Evolutionary conservation across 2,888 invertebrate species (phyloP), one percentile per base, ranked within the genome.

Genomic region (Eupithecia exiguata): DNA sequence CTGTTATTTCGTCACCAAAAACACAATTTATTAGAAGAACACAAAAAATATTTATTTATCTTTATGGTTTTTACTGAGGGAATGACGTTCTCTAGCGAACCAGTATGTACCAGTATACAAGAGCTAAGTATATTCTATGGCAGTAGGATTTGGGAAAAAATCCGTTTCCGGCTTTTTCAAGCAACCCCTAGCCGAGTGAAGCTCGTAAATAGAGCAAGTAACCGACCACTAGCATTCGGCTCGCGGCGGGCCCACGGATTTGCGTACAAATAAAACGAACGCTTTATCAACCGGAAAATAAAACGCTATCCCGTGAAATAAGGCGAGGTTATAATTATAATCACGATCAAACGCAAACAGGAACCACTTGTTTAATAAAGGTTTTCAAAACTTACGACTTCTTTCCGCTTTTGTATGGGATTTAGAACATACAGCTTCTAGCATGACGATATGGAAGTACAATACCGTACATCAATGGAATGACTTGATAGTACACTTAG

Each of bases 201-300:
- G 87, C 81, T 87, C 89, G 89, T 92, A 92, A 92, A 92, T 91
- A 86, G 88, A 84, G 88, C 86, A 90, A 90, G 89, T 86, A 88
- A 89, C 89, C 88, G 89, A 89, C 89, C 90, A 88, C 84, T 86
- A 83, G 85, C 84, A 84, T 82, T 86, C 84, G 87, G 85, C 81
- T 84, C 86, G 84, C 86, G 84, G 83, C 86, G 85, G 85, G 80
- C 84, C 85, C 87, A 88, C 86, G 87, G 88, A 93, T 93, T 92
- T 92, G 92, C 91, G 89, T 91, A 89, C 88, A 89, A 91, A 92
- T 92, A 92, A 92, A 92, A 89, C 84, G 86, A 83, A 80, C 85
- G 88, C 85, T 92, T 90, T 91, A 88, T 90, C 89, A 89, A 87
- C 87, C 88, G 86, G 88, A 89, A 87, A 88, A 89, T 87, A 87